Percentiles rank a stretch among this genome's conserved stretches.
Conservation (phyloP, 2,797 vertebrate species). For the Spinus pinus region DNA sequence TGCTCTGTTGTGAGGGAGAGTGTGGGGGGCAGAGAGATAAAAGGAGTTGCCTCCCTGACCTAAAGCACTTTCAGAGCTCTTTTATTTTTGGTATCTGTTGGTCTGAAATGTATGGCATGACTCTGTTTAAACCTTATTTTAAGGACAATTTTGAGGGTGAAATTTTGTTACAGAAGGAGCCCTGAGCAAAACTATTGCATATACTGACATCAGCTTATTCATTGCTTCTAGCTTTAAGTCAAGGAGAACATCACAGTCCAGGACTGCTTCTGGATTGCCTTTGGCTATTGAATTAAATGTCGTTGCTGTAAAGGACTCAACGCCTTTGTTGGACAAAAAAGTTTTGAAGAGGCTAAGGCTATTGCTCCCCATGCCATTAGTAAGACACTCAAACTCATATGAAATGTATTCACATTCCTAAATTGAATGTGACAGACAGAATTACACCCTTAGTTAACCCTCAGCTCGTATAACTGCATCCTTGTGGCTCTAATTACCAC, state of each 20-base stretch:
- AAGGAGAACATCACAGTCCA: background rate
- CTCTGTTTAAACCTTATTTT: constrained; percentile 4
- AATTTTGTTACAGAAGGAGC: background rate
- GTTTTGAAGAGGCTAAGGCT: background rate
- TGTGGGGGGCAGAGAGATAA: background rate
- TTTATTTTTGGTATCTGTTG: background rate
- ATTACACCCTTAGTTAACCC: background rate
- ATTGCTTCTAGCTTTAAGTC: background rate
- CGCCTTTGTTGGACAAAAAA: background rate
- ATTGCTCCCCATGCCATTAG: background rate
- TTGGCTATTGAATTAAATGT: background rate
- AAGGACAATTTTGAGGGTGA: background rate
- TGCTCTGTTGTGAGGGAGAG: background rate
- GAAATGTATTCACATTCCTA: background rate
- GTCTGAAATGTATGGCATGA: background rate
- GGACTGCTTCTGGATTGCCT: constrained; percentile 7
- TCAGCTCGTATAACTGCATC: background rate
- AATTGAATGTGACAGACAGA: background rate
- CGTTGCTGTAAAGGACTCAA: background rate
- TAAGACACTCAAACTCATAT: background rate
- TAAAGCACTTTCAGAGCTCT: background rate
- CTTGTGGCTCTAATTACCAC: background rate
- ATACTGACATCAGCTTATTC: background rate
- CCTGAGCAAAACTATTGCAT: background rate
- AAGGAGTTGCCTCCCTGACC: background rate